A percentile compares a stretch with the other conserved stretches of the same genome.
phyloP scores from a whole-genome alignment of 2,888 invertebrate species.

The Dolichopus griseipennis region DNA sequence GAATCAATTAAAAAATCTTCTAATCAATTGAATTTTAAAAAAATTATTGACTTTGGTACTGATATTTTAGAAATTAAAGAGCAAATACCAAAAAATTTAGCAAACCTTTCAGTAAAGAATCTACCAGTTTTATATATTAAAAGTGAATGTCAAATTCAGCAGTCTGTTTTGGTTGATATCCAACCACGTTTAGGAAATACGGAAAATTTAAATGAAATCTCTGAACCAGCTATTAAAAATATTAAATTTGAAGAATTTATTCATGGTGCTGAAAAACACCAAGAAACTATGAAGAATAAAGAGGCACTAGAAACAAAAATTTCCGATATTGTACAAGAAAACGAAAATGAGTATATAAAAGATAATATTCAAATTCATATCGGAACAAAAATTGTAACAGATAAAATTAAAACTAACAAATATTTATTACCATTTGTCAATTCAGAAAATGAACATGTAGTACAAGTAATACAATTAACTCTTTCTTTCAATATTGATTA shows the following conservation, averaged over 20 bases:
- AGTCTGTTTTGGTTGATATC: neutral
- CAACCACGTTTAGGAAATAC: neutral
- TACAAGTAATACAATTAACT: neutral
- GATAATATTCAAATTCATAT: no score
- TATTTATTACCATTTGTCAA: neutral
- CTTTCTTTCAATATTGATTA: no score
- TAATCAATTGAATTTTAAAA: neutral
- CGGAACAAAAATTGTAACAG: neutral
- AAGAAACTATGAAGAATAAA: neutral
- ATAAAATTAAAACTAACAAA: no score
- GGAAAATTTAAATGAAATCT: neutral
- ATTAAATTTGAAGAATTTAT: slow-evolving; percentile 3
- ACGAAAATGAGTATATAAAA: neutral
- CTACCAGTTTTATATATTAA: slow-evolving; percentile 8
- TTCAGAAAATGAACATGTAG: neutral
- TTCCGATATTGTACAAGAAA: neutral
- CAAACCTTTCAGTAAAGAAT: neutral
- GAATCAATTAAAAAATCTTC: no score
- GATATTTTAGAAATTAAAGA: neutral
- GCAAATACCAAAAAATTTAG: neutral
- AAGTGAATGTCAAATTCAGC: slow-evolving; percentile 10
- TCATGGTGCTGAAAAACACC: neutral
- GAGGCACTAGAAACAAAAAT: neutral
- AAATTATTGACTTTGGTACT: neutral
- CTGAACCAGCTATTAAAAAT: neutral